Base-by-base conservation (phyloP, 53 echinoderm and acorn worm species). In the Paracentrotus lividus region DNA sequence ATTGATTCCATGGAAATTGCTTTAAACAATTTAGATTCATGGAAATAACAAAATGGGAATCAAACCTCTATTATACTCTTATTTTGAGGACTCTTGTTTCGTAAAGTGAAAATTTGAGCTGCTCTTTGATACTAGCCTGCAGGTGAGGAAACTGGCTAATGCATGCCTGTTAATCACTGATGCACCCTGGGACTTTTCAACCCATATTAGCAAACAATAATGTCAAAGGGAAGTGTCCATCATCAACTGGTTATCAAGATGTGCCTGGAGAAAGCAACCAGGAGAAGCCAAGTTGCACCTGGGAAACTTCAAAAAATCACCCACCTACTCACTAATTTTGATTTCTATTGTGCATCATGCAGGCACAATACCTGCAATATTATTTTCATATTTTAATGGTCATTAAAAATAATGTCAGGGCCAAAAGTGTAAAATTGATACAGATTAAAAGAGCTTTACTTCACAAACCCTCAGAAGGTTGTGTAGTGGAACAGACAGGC, bases 181-280 rank as follows among this genome's bases (percentile, higher is more conserved):
- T 87, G 56, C 57, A 2, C 87, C 87, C 55, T 87, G 87, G 81
- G 81, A 81, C 27, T 47, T 81, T 26, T 69, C 2, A 55, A 29
- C 77, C 49, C 47, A 24, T 57, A 87, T 87, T 87, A 87, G 53
- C 52, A 87, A 87, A 57, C 87, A 87, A 86, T 56, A 57, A 54
- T 87, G 54, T 87, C 87, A 87, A 87, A 57, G 57, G 87, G 87
- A 87, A 87, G 87, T 57, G 87, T 87, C 87, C 55, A 87, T 87
- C 87, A 87, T 16, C 87, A 87, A 87, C 81, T 24, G 14, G 44
- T 81, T 81, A 81, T 81, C 81, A 81, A 81, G 81, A 81, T 81
- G 8, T 81, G 47, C 81, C 81, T 81, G 81, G 81, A n/a, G 81
- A 81, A 81, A 81, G 47, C 81, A 81, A 45, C 64, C 6, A 38